Conservation (phyloP, 2,113 vertebrate species). For the Salvator merianae region DNA sequence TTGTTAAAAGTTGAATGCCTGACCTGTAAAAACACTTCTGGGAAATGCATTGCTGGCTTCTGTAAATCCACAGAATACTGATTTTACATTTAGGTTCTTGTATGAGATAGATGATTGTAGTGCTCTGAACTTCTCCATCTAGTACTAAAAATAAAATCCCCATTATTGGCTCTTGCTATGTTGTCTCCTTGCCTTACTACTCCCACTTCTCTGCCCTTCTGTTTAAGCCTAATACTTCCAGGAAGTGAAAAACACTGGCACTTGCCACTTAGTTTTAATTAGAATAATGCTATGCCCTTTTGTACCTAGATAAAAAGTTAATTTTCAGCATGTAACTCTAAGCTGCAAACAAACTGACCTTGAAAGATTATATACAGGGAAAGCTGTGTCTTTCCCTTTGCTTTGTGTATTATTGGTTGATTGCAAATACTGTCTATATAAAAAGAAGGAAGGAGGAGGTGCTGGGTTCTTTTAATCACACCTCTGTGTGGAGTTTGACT, state of each 20-base stretch:
- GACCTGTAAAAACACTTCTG: neutral
- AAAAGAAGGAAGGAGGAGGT: neutral
- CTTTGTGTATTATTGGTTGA: neutral
- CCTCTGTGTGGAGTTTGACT: neutral
- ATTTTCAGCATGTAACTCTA: neutral
- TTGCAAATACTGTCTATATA: neutral
- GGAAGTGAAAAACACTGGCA: neutral
- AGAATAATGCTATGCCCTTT: slow-evolving; percentile 20
- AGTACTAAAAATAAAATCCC: slow-evolving; percentile 27
- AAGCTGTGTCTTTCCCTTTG: neutral
- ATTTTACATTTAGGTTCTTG: neutral
- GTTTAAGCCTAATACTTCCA: neutral
- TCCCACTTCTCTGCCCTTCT: neutral
- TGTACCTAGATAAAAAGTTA: slow-evolving; percentile 34
- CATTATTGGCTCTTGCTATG: slow-evolving; percentile 13
- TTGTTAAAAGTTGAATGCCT: neutral
- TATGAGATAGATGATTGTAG: neutral
- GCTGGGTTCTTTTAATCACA: neutral
- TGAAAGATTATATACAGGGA: neutral
- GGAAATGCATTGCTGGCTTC: neutral
- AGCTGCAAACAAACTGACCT: neutral
- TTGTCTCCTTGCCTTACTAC: slow-evolving; percentile 21
- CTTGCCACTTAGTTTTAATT: slow-evolving; percentile 20
- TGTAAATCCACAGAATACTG: neutral
- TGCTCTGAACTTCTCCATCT: slow-evolving; percentile 19